A percentile compares a stretch with the other conserved stretches of the same genome.
Evolutionary conservation across 2,113 vertebrate species (phyloP).

Genomic region (Anguilla rostrata): DNA sequence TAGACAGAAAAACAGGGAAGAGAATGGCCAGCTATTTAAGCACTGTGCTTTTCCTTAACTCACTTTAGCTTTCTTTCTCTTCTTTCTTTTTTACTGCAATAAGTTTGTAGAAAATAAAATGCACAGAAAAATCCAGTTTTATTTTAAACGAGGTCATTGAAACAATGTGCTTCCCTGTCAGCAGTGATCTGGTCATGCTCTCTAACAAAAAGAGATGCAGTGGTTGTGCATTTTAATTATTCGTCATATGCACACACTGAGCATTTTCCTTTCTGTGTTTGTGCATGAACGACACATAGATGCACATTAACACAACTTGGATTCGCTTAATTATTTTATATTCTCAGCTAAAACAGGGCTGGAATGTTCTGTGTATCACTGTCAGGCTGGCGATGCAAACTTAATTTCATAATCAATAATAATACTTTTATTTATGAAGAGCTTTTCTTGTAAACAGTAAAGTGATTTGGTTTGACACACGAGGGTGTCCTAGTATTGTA

Average conservation of each 20-base stretch:
- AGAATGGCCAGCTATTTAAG: constrained; percentile 14
- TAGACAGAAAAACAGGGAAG: constrained; percentile 31
- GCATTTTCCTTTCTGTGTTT: neutral
- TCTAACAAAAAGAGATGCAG: neutral
- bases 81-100: neutral
- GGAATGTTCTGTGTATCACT: neutral
- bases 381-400: neutral
- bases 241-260: neutral
- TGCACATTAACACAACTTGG: neutral
- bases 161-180: neutral
- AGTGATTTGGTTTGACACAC: neutral
- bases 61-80: neutral
- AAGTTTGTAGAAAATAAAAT: constrained; percentile 8
- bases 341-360: neutral
- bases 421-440: too few species aligned
- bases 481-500: neutral
- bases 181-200: neutral
- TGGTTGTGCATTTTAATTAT: constrained; percentile 14
- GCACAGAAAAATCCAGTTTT: constrained; percentile 9
- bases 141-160: constrained; percentile 25
- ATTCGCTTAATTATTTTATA: neutral
- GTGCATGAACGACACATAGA: neutral
- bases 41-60: neutral
- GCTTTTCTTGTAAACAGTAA: too few species aligned
- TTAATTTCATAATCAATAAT: too few species aligned